Evolutionary conservation across 2,797 vertebrate genomes (phyloP).

Genomic region (Eupleurogrammus muticus): DNA sequence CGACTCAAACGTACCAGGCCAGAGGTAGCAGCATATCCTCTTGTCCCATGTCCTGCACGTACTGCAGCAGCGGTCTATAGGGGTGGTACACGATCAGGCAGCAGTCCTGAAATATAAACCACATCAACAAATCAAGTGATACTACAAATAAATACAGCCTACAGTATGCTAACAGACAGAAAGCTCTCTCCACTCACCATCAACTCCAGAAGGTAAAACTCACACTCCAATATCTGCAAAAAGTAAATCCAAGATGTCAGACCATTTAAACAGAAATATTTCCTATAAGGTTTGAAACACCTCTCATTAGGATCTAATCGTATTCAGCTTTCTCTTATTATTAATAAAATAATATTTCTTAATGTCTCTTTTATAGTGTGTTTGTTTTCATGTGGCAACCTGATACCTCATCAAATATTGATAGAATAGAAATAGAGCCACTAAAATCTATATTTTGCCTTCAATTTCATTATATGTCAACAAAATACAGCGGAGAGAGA

Average conservation of each 20-base stretch:
- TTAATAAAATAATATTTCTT: neutral
- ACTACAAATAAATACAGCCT: neutral
- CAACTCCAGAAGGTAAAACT: slow-evolving; percentile 99
- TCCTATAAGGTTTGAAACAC: neutral
- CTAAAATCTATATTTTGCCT: neutral
- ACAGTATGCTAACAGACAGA: neutral
- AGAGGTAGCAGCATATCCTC: slow-evolving; percentile 99
- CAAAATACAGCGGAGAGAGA: no score
- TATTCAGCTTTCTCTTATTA: neutral
- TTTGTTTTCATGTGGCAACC: neutral
- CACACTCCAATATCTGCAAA: slow-evolving; percentile 97
- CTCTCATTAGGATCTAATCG: neutral
- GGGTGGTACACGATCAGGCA: slow-evolving; percentile 99
- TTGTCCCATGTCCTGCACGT: slow-evolving; percentile 99
- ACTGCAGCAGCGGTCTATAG: slow-evolving; percentile 97
- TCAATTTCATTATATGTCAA: neutral
- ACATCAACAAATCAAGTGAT: neutral
- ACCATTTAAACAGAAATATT: neutral
- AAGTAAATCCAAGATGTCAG: slow-evolving; percentile 31
- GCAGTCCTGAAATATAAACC: slow-evolving; percentile 89
- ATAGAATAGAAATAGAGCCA: neutral
- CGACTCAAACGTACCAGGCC: slow-evolving; percentile 87
- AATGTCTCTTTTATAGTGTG: neutral
- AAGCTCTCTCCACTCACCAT: slow-evolving; percentile 89
- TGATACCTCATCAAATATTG: neutral